These are phyloP conservation scores for Apocrypta bakeri DNA, from an alignment of 1,140 invertebrate species.

Conservation along the genomic window DNA sequence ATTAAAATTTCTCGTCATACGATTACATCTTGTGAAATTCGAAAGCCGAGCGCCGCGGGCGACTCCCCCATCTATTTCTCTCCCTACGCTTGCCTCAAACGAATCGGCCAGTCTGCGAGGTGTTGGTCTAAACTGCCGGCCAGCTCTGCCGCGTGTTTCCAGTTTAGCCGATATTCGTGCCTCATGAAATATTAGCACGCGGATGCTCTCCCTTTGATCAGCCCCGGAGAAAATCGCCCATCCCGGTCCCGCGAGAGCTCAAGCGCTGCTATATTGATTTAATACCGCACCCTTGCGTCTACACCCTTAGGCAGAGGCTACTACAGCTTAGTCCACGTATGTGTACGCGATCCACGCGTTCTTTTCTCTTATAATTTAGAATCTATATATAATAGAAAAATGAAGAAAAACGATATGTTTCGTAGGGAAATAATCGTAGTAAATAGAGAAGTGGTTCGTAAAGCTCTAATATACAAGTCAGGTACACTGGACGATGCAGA, in stretches of 20 bases:
- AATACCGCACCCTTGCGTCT: conserved; percentile 49
- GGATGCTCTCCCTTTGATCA: conserved; percentile 62
- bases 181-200: conserved; percentile 65
- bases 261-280: conserved; percentile 57
- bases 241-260: conserved; percentile 58
- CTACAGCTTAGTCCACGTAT: neutral
- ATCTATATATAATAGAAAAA: neutral
- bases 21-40: conserved; percentile 1
- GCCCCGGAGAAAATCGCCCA: conserved; percentile 60
- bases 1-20: conserved; percentile 24
- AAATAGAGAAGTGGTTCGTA: neutral
- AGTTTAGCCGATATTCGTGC: conserved; percentile 27
- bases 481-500: too few relatives aligned
- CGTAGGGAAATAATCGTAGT: neutral
- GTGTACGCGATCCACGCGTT: neutral
- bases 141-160: neutral
- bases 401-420: neutral
- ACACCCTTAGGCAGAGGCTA: neutral
- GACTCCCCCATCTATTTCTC: conserved; percentile 13
- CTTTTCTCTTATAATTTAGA: too few relatives aligned
- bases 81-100: neutral
- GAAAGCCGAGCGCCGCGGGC: conserved; percentile 18
- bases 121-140: conserved; percentile 21
- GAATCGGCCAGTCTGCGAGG: conserved; percentile 20
- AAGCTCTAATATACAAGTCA: too few relatives aligned